Evolutionary conservation across 2,888 invertebrate species (phyloP), one percentile per base, ranked within the genome.

Genomic region (Tinea trinotella): DNA sequence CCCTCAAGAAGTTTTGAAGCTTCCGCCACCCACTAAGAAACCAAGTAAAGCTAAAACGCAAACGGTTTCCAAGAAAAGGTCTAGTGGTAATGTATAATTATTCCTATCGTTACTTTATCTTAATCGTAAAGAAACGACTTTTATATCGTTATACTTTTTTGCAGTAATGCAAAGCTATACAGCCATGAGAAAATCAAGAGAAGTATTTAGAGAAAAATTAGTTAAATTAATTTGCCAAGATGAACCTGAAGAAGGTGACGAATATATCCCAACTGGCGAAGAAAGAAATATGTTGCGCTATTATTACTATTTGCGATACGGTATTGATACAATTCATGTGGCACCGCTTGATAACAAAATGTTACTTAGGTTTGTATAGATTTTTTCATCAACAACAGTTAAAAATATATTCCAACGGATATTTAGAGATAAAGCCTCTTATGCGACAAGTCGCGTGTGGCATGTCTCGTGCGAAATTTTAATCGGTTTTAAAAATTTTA

Each of bases 271-370:
- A 9, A 87, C 89, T 20, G 84, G 87, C 1, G 88, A 89, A 46
- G 93, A 94, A 65, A 89, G 89, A 61, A 90, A 93, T 68, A 76
- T 92, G 64, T 73, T 93, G 53, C 88, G 95, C 58, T 97, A 97
- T 75, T 95, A 96, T 71, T 96, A 95, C 73, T 98, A 96, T 66
- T 90, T 97, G 50, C 91, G 92, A 64, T 92, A 96, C 71, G 97
- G 97, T 0, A 93, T 97, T 46, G 96, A 96, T 68, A 96, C 96
- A 2, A 91, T 93, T 58, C 93, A 96, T 68, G 94, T 97, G 0
- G 93, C 96, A 0, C 93, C 96, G 1, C 88, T 97, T 68, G 93
- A 94, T 65, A 88, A 89, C 55, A 87, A 88, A 63, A 90, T 94
- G 67, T 82, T 97, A 56, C 84, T 88, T 44, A 85, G 85, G 91